Percentiles rank a stretch among this genome's conserved stretches.
phyloP scores from a whole-genome alignment of 37 sponge, comb jelly and placozoan species.

The Beroe forskalii region DNA sequence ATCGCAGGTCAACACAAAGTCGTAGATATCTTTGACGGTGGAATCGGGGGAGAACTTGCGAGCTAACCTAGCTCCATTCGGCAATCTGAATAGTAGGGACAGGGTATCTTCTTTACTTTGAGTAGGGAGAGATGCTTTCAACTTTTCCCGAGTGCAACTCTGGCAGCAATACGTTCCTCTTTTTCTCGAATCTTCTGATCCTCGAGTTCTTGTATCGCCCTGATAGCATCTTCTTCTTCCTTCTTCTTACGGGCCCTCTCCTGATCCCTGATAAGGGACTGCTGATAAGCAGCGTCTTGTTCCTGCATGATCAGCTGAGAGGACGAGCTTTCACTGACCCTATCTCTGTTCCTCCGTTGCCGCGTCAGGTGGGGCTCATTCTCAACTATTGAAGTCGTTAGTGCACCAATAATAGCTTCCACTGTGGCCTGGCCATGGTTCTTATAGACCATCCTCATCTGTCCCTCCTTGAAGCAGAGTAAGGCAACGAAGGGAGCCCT shows the following conservation, averaged over 20 bases:
- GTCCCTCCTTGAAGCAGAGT: conserved; percentile 53
- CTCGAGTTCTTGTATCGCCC: not conserved
- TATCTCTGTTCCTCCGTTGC: conserved; percentile 22
- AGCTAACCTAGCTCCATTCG: conserved; percentile 19
- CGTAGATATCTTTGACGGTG: conserved; percentile 35
- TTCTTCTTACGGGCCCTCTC: not conserved
- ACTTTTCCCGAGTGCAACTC: not conserved
- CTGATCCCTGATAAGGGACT: conserved; percentile 59
- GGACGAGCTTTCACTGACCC: conserved; percentile 43
- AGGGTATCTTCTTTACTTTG: conserved; percentile 43
- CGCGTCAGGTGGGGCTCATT: conserved; percentile 34
- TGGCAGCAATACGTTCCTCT: not conserved
- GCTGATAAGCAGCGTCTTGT: conserved; percentile 25
- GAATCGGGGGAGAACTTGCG: conserved; percentile 1
- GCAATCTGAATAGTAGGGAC: conserved; percentile 35
- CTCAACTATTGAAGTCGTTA: conserved; percentile 41
- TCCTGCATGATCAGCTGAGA: conserved; percentile 57
- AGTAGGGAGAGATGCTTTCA: not conserved
- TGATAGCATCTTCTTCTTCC: conserved; percentile 27
- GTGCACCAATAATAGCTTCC: not conserved
- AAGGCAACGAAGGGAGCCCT: conserved; percentile 27
- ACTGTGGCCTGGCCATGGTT: conserved; percentile 39
- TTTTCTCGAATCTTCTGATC: not conserved
- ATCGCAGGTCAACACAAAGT: conserved; percentile 39
- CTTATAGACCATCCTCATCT: conserved; percentile 61